Evolutionary conservation across 2,888 invertebrate species (phyloP).

Genomic region (Aquatica leii): DNA sequence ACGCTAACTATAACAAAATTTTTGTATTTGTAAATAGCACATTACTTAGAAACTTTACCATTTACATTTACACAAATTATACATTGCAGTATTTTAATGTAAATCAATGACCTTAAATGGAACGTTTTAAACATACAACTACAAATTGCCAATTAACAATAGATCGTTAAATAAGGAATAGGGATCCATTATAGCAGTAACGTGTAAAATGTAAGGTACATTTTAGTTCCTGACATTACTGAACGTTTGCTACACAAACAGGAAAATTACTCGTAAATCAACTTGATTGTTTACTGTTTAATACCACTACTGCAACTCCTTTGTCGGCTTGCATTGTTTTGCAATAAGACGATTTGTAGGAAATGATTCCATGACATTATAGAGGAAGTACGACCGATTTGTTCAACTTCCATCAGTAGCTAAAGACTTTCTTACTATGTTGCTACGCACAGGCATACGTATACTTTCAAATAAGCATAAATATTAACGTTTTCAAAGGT

Average conservation of each 20-base stretch:
- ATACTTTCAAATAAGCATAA: too few species aligned
- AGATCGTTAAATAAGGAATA: slow-evolving; percentile 37
- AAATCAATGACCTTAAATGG: slow-evolving; percentile 30
- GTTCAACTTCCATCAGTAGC: neutral
- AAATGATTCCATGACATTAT: slow-evolving; percentile 20
- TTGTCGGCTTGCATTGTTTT: slow-evolving; percentile 30
- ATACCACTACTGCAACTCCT: slow-evolving; percentile 25
- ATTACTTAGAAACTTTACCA: slow-evolving; percentile 5
- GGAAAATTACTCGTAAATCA: slow-evolving; percentile 34
- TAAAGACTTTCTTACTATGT: neutral
- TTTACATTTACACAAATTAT: slow-evolving; percentile 23
- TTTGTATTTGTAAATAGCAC: neutral
- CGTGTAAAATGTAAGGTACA: slow-evolving; percentile 26
- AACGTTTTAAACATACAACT: slow-evolving; percentile 34
- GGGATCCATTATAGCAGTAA: slow-evolving; percentile 26
- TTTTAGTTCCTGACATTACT: slow-evolving; percentile 32
- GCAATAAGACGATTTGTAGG: slow-evolving; percentile 29
- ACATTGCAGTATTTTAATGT: slow-evolving; percentile 28
- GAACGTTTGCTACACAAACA: slow-evolving; percentile 34
- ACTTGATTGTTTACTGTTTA: slow-evolving; percentile 33
- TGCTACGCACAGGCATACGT: too few species aligned
- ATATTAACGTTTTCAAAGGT: too few species aligned
- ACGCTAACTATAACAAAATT: neutral
- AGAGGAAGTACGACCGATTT: slow-evolving; percentile 20
- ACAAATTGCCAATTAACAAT: slow-evolving; percentile 41